A percentile compares a stretch with the other conserved stretches of the same genome.
Evolutionary conservation across 30 jellyfish, hydroid and myxozoan species (phyloP).

Genomic region (Hydractinia symbiolongicarpus): DNA sequence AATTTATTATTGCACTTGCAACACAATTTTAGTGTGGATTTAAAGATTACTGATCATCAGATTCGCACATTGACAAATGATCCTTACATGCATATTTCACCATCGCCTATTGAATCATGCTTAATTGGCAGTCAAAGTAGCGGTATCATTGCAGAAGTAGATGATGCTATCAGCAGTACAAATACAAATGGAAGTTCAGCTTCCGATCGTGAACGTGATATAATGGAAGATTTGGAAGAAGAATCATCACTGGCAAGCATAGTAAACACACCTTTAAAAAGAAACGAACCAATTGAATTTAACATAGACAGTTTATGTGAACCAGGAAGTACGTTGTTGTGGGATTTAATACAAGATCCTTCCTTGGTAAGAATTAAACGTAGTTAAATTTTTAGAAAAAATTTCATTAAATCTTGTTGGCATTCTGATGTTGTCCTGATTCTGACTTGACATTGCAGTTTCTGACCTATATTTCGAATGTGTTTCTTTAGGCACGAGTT

Average conservation of each 20-base stretch:
- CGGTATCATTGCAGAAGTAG: conserved; percentile 37
- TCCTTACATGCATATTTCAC: conserved; percentile 48
- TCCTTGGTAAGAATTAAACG: conserved; percentile 41
- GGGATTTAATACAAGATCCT: conserved; percentile 87
- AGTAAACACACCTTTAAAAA: conserved; percentile 11
- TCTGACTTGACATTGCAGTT: too few relatives aligned
- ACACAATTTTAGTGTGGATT: conserved; percentile 41
- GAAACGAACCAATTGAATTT: conserved; percentile 23
- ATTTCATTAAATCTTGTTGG: too few relatives aligned
- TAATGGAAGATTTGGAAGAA: conserved; percentile 71
- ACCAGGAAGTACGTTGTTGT: conserved; percentile 71
- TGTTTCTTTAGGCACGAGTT: too few relatives aligned
- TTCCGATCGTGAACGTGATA: conserved; percentile 73
- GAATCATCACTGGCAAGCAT: conserved; percentile 34
- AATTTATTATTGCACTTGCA: too few relatives aligned
- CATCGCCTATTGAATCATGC: conserved; percentile 58
- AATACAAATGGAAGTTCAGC: conserved; percentile 87
- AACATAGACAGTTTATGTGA: conserved; percentile 51
- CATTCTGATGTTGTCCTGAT: too few relatives aligned
- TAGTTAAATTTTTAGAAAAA: background rate
- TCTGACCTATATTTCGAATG: too few relatives aligned
- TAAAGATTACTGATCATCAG: conserved; percentile 34
- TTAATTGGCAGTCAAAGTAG: conserved; percentile 36
- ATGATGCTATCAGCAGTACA: conserved; percentile 71
- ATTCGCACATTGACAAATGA: conserved; percentile 37